These are phyloP conservation scores for Drosophila trapezifrons DNA, from an alignment of 1,140 invertebrate species.

Conservation along the genomic window DNA sequence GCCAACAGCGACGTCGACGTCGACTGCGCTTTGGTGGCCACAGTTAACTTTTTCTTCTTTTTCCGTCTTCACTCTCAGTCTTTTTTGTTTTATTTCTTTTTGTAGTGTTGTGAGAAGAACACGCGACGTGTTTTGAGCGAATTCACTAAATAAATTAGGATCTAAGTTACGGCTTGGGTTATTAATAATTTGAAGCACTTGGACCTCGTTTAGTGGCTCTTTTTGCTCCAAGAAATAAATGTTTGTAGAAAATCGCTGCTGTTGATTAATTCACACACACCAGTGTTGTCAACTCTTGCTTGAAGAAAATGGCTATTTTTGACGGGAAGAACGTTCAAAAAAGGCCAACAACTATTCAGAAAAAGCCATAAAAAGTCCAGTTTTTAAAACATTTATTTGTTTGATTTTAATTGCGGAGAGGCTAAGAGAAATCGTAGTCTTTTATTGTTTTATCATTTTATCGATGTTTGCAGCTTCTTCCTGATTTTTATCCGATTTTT, in stretches of 20 bases:
- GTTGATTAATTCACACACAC: conserved; percentile 48
- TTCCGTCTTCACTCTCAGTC: conserved; percentile 7
- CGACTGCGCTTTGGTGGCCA: conserved; percentile 42
- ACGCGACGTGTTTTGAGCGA: conserved; percentile 16
- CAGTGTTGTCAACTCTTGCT: too few relatives aligned
- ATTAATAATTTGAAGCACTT: conserved; percentile 24
- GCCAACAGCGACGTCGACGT: conserved; percentile 22
- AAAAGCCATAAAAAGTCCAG: too few relatives aligned
- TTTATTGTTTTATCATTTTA: too few relatives aligned
- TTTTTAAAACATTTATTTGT: too few relatives aligned
- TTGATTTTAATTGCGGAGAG: too few relatives aligned
- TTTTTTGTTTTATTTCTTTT: not conserved
- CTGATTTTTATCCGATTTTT: too few relatives aligned
- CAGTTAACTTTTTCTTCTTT: conserved; percentile 45
- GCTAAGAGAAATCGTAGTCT: too few relatives aligned
- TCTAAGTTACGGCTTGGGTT: not conserved
- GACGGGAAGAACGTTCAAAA: too few relatives aligned
- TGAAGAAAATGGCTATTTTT: too few relatives aligned
- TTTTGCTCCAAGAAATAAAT: conserved; percentile 38
- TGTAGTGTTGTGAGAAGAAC: not conserved
- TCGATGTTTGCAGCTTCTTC: too few relatives aligned
- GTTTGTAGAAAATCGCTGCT: conserved; percentile 51
- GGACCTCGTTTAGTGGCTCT: conserved; percentile 17
- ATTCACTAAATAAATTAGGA: conserved; percentile 10
- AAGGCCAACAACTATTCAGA: too few relatives aligned